These are phyloP conservation scores for Apamea crenata DNA, from an alignment of 2,888 invertebrate genomes.

Conservation along the genomic window DNA sequence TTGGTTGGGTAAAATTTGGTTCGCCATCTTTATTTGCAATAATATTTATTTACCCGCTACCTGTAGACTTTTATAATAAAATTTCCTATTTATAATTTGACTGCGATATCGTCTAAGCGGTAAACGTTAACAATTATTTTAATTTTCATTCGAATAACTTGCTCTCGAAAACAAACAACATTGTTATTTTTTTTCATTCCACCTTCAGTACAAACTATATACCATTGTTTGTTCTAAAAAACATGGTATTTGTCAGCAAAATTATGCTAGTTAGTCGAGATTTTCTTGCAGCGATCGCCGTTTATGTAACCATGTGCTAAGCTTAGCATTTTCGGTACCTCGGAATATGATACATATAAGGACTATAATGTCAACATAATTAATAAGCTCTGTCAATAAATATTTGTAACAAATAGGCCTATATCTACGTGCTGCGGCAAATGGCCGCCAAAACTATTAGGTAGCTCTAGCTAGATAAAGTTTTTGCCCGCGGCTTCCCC, in stretches of 20 bases:
- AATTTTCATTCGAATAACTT: background rate
- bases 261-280: background rate
- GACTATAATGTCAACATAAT: background rate
- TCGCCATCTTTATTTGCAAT: constrained; percentile 27
- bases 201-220: background rate
- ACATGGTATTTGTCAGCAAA: background rate
- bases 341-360: background rate
- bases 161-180: background rate
- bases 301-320: background rate
- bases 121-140: background rate
- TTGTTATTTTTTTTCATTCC: constrained; percentile 2
- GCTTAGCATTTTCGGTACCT: constrained; percentile 13
- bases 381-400: background rate
- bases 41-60: background rate
- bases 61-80: too few species aligned
- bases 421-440: background rate
- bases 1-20: background rate
- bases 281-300: background rate
- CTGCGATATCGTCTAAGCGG: background rate
- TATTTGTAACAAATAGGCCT: background rate
- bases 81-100: background rate
- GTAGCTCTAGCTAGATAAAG: background rate
- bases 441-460: constrained; percentile 3
- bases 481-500: too few species aligned
- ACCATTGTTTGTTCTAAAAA: too few species aligned